Percentiles rank a stretch among this genome's conserved stretches.
phyloP scores from a whole-genome alignment of 2,113 vertebrate genomes.

The Miniopterus natalensis region DNA sequence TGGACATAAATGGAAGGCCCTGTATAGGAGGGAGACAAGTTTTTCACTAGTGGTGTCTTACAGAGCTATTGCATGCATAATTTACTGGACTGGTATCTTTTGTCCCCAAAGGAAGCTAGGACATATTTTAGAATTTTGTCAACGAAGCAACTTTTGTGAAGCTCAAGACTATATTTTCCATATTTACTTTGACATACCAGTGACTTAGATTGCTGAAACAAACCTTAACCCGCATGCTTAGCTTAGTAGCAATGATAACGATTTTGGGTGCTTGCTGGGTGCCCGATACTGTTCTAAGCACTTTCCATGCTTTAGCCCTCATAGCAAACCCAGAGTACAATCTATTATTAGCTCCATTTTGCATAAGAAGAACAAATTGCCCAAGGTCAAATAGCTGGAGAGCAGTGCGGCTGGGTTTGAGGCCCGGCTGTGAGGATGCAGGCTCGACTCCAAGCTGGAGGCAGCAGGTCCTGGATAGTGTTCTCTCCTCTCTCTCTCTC shows the following conservation, averaged over 20 bases:
- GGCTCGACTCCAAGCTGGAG: background rate
- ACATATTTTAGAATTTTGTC: slow-evolving; percentile 60
- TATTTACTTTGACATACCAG: slow-evolving; percentile 42
- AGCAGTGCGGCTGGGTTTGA: background rate
- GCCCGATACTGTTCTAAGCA: slow-evolving; percentile 23
- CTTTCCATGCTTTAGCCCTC: slow-evolving; percentile 1
- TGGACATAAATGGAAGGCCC: background rate
- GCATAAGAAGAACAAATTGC: slow-evolving; percentile 58
- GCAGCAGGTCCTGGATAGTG: background rate
- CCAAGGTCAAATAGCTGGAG: slow-evolving; percentile 34
- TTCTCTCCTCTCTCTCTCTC: background rate
- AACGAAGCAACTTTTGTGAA: slow-evolving; percentile 40
- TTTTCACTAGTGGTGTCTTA: background rate
- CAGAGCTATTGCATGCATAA: background rate
- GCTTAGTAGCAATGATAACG: background rate
- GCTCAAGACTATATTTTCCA: slow-evolving; percentile 42
- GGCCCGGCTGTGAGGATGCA: background rate
- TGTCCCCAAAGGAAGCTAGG: slow-evolving; percentile 49
- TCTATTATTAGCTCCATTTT: slow-evolving; percentile 73
- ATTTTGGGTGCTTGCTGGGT: background rate
- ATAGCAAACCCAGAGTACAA: background rate
- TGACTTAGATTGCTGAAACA: background rate
- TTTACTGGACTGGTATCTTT: slow-evolving; percentile 5
- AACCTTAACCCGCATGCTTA: background rate
- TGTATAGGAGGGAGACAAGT: background rate